Percentiles rank a stretch among this genome's conserved stretches.
Evolutionary conservation across 2,797 vertebrate species (phyloP).

Genomic region (Eleutherodactylus coqui): DNA sequence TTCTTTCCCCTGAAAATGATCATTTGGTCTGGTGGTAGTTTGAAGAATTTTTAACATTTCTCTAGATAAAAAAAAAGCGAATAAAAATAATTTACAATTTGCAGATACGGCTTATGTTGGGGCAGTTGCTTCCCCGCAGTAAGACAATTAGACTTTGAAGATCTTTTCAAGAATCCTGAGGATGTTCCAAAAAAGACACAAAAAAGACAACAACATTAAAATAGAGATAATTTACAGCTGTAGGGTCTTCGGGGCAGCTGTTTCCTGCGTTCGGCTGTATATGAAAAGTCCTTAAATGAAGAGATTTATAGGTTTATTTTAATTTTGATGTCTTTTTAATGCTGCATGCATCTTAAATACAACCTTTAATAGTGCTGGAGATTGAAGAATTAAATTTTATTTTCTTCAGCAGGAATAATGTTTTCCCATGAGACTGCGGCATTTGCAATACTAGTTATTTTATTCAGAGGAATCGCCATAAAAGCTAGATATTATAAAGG

Average conservation of each 20-base stretch:
- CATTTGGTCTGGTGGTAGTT: slow-evolving; percentile 79
- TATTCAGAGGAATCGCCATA: slow-evolving; percentile 64
- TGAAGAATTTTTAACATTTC: slow-evolving; percentile 81
- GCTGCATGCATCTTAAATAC: slow-evolving; percentile 86
- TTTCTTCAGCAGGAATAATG: slow-evolving; percentile 88
- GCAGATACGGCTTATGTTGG: slow-evolving; percentile 81
- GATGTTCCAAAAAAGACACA: slow-evolving; percentile 76
- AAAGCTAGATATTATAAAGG: slow-evolving; percentile 57
- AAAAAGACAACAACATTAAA: slow-evolving; percentile 72
- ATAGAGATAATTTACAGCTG: slow-evolving; percentile 85
- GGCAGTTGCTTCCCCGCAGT: slow-evolving; percentile 86
- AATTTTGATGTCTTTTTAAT: slow-evolving; percentile 88
- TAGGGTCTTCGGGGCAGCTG: slow-evolving; percentile 76
- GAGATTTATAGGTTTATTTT: slow-evolving; percentile 87
- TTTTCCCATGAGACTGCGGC: slow-evolving; percentile 86
- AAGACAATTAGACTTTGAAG: slow-evolving; percentile 85
- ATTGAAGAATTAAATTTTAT: slow-evolving; percentile 83
- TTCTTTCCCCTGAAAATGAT: slow-evolving; percentile 73
- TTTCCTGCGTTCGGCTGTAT: slow-evolving; percentile 81
- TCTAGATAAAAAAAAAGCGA: slow-evolving; percentile 87
- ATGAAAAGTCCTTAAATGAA: slow-evolving; percentile 83
- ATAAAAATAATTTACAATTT: slow-evolving; percentile 86
- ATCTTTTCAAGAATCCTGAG: slow-evolving; percentile 83
- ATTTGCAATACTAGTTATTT: slow-evolving; percentile 79
- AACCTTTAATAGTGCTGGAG: slow-evolving; percentile 83